A percentile compares a stretch with the other conserved stretches of the same genome.
These are phyloP conservation scores for Amblyopsis hoosieri DNA, from an alignment of 2,797 vertebrate species.

Conservation along the genomic window DNA sequence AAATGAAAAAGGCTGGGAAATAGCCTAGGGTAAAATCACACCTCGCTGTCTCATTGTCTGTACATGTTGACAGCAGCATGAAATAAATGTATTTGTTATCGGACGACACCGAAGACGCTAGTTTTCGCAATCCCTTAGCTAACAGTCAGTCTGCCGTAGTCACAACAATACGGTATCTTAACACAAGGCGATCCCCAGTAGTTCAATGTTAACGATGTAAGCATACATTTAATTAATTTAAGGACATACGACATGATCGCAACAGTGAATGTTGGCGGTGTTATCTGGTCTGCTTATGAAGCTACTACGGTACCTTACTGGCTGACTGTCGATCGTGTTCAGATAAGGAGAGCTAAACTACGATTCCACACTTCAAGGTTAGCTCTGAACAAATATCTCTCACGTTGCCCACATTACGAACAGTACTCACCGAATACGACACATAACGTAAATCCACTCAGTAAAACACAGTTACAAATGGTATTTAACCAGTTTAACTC, in stretches of 20 bases:
- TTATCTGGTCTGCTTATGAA: neutral
- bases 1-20: no score
- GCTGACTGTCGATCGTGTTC: neutral
- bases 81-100: neutral
- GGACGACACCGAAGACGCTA: neutral
- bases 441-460: constrained; percentile 51
- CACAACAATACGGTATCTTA: neutral
- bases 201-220: neutral
- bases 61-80: neutral
- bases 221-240: neutral
- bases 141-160: neutral
- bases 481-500: constrained; percentile 52
- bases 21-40: no score
- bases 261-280: no score
- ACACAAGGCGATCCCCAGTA: neutral
- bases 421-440: constrained; percentile 55
- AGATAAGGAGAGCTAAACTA: constrained; percentile 33
- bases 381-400: constrained; percentile 22
- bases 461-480: constrained; percentile 34
- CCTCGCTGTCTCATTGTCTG: no score
- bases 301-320: no score
- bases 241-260: neutral
- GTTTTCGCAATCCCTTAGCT: neutral
- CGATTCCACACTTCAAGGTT: constrained; percentile 25
- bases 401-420: neutral